These are phyloP conservation scores for Apodemus agrarius DNA, from an alignment of 2,797 vertebrate species.

Conservation along the genomic window DNA sequence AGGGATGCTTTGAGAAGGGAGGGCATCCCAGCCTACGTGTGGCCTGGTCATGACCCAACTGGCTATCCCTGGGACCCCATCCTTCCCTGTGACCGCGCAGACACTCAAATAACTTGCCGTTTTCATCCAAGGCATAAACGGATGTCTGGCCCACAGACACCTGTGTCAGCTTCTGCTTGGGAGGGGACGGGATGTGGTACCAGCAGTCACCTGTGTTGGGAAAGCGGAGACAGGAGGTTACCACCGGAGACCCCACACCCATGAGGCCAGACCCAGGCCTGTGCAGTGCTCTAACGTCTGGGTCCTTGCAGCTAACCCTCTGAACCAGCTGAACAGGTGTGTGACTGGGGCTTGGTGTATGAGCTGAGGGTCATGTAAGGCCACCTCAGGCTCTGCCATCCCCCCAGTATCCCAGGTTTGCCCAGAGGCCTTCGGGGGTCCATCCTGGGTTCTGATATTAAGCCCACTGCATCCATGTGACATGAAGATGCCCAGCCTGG, in stretches of 20 bases:
- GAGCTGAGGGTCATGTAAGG: background rate
- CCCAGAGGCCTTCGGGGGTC: background rate
- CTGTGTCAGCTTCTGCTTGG: conserved; percentile 95
- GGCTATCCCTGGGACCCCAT: background rate
- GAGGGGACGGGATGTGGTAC: conserved; percentile 97
- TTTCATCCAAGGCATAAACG: conserved; percentile 94
- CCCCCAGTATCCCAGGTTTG: background rate
- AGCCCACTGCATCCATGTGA: background rate
- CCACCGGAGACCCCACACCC: background rate
- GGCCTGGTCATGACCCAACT: background rate
- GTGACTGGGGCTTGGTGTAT: background rate
- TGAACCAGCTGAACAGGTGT: background rate
- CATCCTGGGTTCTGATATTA: rapidly evolving
- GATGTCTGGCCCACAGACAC: conserved; percentile 97
- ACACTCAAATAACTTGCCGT: conserved; percentile 88
- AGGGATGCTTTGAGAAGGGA: background rate
- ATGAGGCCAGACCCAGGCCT: background rate
- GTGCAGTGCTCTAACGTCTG: no score
- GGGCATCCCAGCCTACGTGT: background rate
- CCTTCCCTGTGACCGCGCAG: background rate
- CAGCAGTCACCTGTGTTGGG: conserved; percentile 91
- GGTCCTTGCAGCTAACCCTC: background rate
- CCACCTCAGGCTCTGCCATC: background rate
- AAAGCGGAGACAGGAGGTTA: rapidly evolving
- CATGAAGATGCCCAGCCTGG: background rate